Evolutionary conservation across 1,140 invertebrate species (phyloP).

Genomic region (Drosophila asahinai): DNA sequence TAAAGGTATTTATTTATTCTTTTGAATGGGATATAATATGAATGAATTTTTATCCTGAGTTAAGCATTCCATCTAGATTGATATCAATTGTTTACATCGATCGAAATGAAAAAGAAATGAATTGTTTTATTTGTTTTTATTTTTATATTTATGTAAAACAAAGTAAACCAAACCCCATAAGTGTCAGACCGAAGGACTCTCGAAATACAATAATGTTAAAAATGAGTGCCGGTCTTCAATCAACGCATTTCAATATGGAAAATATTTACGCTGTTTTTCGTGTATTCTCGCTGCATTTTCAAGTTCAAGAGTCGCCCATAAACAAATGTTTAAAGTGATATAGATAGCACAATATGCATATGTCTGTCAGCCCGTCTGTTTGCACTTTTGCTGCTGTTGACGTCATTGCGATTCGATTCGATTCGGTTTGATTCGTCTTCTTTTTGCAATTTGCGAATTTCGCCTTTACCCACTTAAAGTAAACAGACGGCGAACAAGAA

Average conservation of each 20-base stretch:
- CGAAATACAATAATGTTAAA: slow-evolving; percentile 14
- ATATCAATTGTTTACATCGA: background rate
- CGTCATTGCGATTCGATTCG: slow-evolving; percentile 42
- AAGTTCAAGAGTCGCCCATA: slow-evolving; percentile 44
- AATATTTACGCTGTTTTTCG: slow-evolving; percentile 2
- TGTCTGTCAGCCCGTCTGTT: slow-evolving; percentile 16
- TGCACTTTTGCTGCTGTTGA: slow-evolving; percentile 26
- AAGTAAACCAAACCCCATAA: background rate
- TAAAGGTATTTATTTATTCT: background rate
- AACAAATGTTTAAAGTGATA: slow-evolving; percentile 50
- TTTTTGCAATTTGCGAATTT: slow-evolving; percentile 39
- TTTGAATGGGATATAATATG: background rate
- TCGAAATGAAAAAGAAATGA: background rate
- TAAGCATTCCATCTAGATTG: too few species aligned
- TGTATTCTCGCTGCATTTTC: slow-evolving; percentile 24
- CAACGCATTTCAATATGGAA: slow-evolving; percentile 27
- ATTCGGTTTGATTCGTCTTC: slow-evolving; percentile 31
- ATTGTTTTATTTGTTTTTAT: background rate
- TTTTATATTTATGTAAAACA: background rate
- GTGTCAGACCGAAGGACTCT: slow-evolving; percentile 1
- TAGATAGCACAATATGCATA: slow-evolving; percentile 47
- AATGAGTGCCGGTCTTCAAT: slow-evolving; percentile 14
- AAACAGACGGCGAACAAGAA: slow-evolving; percentile 20
- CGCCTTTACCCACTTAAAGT: slow-evolving; percentile 46
- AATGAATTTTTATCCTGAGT: too few species aligned